Evolutionary conservation across 2,797 vertebrate genomes (phyloP), one percentile per base, ranked within the genome.

Genomic region (Halcyon badia): DNA sequence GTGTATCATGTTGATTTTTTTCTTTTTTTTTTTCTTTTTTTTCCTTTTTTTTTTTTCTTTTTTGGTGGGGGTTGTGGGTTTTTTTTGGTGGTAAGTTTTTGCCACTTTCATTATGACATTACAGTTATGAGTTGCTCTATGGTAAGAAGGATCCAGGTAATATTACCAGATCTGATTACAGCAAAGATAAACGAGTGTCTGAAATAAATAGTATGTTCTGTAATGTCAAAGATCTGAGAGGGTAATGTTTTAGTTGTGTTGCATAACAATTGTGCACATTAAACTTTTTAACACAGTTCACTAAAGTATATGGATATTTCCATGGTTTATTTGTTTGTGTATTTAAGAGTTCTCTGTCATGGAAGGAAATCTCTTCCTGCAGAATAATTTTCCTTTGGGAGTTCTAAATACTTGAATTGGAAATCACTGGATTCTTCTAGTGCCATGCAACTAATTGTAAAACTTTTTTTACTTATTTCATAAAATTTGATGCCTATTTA

Each of bases 401-500:
- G 6, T 66, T 94, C 83, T 61, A 76, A 37, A 46, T 64, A 62
- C 52, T 68, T 68, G 31, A 72, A 64, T 10, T 87, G 31, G 31
- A 96, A 91, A 87, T 84, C 81, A 37, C 20, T 48, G 28, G 15
- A 56, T 73, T 77, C 11, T 71, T 92, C 37, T 80, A 56, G 19
- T 77, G 35, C 39, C 20, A 28, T 33, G 9, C 30, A 72, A 49
- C 21, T 80, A 58, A 61, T 52, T 30, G 19, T 72, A 41, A 66
- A 70, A 11, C 5, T 19, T 8, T 41, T 84, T 41, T 94, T 57
- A 58, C 42, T 60, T 39, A 56, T 80, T 65, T 75, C 46, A 12
- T 18, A 35, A 69, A 76, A 51, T 72, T 56, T 97, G 48, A 97
- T 84, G 6, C 22, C 39, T 93, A 14, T 96, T 91, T 97, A 48